Conservation (phyloP, 2,113 vertebrate species). For the Coptodon bakossiorum region DNA sequence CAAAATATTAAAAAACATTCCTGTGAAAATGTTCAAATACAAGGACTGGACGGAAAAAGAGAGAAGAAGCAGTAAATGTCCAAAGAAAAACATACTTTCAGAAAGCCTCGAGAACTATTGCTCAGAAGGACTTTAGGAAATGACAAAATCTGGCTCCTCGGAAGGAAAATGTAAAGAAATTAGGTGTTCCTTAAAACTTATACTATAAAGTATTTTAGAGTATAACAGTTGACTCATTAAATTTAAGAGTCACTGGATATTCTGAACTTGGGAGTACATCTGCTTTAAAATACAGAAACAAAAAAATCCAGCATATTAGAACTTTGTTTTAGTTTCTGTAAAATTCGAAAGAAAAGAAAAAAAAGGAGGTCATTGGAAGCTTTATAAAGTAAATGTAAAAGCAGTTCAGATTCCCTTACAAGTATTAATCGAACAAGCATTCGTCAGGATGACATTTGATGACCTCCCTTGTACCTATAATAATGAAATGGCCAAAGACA, state of each 20-base stretch:
- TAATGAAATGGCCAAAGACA: not conserved
- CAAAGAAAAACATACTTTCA: not conserved
- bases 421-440: not conserved
- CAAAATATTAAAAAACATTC: not conserved
- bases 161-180: not conserved
- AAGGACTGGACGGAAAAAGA: not conserved
- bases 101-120: not conserved
- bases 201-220: not conserved
- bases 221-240: slow-evolving; percentile 1
- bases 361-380: not conserved
- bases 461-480: not conserved
- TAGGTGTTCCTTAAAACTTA: not conserved
- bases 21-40: too few species aligned
- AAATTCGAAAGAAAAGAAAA: not conserved
- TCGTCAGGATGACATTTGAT: not conserved
- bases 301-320: not conserved
- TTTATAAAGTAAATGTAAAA: not conserved
- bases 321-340: not conserved
- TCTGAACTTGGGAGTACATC: not conserved
- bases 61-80: not conserved
- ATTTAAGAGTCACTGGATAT: not conserved
- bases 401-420: not conserved
- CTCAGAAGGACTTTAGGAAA: not conserved
- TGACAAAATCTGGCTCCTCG: not conserved
- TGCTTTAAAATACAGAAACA: not conserved